Percentiles rank a stretch among this genome's conserved stretches.
Evolutionary conservation across 1,140 invertebrate species (phyloP).

Genomic region (Venturia canescens): DNA sequence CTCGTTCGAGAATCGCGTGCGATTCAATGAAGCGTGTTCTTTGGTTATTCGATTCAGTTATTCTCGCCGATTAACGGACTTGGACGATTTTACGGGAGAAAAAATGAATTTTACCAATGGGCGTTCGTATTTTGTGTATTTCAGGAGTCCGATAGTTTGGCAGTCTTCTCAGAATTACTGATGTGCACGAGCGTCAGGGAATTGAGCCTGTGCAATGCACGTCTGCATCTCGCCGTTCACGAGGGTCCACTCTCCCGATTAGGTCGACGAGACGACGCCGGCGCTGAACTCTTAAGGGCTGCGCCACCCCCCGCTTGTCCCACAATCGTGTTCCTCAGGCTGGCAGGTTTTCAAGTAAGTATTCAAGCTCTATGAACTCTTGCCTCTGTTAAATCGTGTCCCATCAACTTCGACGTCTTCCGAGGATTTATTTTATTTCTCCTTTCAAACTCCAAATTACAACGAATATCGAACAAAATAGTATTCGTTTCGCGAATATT

Average conservation of each 20-base stretch:
- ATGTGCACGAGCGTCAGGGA: slow-evolving; percentile 74
- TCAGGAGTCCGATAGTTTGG: slow-evolving; percentile 74
- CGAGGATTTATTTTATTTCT: not conserved
- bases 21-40: too few relatives aligned
- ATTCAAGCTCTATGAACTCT: not conserved
- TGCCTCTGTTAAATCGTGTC: not conserved
- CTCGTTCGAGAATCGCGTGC: too few relatives aligned
- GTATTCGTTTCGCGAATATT: too few relatives aligned
- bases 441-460: too few relatives aligned
- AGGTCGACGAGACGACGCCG: slow-evolving; percentile 71
- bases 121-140: too few relatives aligned
- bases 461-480: too few relatives aligned
- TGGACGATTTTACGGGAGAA: too few relatives aligned
- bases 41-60: too few relatives aligned
- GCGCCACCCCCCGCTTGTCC: slow-evolving; percentile 68
- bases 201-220: slow-evolving; percentile 74
- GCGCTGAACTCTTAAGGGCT: slow-evolving; percentile 69
- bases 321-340: slow-evolving; percentile 75
- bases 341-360: slow-evolving; percentile 76
- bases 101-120: too few relatives aligned
- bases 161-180: slow-evolving; percentile 72
- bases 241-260: slow-evolving; percentile 72
- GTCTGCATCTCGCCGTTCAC: slow-evolving; percentile 74
- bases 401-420: not conserved
- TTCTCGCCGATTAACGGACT: too few relatives aligned